Conservation (phyloP, 2,888 invertebrate species). For the Drosophila robusta region DNA sequence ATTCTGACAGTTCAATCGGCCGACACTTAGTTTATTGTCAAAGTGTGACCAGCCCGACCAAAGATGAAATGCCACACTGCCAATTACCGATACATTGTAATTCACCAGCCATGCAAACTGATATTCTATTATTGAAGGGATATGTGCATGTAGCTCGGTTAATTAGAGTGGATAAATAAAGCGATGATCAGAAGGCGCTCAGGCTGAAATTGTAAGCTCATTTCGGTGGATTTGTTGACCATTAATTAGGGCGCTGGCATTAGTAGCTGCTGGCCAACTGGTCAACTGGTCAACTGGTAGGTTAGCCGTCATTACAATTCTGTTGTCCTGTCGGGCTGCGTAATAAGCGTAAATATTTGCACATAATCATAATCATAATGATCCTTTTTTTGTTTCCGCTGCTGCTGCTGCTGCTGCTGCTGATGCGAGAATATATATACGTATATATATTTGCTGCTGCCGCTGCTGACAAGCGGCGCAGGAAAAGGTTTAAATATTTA, state of each 20-base stretch:
- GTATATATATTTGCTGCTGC: conserved; percentile 10
- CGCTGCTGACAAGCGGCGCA: conserved; percentile 35
- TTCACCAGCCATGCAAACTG: neutral
- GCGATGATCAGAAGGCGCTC: conserved; percentile 8
- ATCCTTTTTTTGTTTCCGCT: conserved; percentile 44
- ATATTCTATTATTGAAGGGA: conserved; percentile 6
- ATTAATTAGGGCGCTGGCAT: conserved; percentile 38
- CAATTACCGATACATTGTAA: neutral
- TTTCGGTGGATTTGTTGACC: conserved; percentile 30
- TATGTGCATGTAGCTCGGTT: conserved; percentile 1
- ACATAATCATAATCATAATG: conserved; percentile 69
- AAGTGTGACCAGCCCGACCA: no score
- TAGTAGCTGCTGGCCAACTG: neutral
- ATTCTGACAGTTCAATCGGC: no score
- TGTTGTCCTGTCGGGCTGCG: conserved; percentile 42
- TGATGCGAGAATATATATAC: neutral
- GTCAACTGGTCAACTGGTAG: neutral
- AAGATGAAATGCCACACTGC: neutral
- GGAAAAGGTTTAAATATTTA: conserved; percentile 80
- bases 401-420: conserved; percentile 3
- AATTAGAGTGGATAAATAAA: conserved; percentile 27
- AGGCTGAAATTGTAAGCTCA: conserved; percentile 23
- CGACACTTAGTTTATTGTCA: no score
- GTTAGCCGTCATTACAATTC: conserved; percentile 27
- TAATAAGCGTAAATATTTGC: conserved; percentile 77